Evolutionary conservation across 1,140 invertebrate species (phyloP), one percentile per base, ranked within the genome.

Genomic region (Bombus difficillimus): DNA sequence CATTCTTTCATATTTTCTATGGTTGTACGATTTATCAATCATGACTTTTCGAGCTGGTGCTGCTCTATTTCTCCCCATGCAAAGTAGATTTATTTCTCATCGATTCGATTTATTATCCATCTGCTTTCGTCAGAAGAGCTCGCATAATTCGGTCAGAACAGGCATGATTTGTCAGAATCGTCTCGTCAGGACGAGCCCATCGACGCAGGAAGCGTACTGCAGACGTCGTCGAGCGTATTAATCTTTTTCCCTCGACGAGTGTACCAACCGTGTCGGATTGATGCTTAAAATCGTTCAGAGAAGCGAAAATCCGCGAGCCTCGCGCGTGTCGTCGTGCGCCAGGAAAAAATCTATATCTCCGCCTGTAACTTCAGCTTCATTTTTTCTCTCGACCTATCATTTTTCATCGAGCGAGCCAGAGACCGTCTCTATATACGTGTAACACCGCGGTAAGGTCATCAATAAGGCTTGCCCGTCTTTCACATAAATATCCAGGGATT

Each of bases 401-500:
- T 85, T 85, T 81, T 85, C 84, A 85, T 75, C 62, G 71, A 59
- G 37, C 34, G 34, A 80, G 28, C 43, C 75, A 41, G 37, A 57
- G 71, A 37, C 59, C 34, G 78, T 53, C 41, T 74, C 62, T 59
- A 32, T 78, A 41, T n/a, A 57, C 84, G 69, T 59, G 84, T 68
- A 43, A 59, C 59, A 37, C 57, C 53, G 43, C 59, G 62, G 71
- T 72, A 81, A 62, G 57, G 78, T 85, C 78, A 85, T 85, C 84
- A 81, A 85, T 85, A 85, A 85, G 71, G 79, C 84, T 85, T 81
- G 22, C 59, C 57, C 2, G 34, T 68, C 71, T 66, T 59, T 85
- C 79, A 57, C 83, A 85, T 85, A 85, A 85, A 85, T 85, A 85
- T 85, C 79, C 59, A 13, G 37, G 71, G 84, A 81, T 85, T 85